These are phyloP conservation scores for Alouatta palliata DNA, from an alignment of 2,113 vertebrate genomes.

Conservation along the genomic window DNA sequence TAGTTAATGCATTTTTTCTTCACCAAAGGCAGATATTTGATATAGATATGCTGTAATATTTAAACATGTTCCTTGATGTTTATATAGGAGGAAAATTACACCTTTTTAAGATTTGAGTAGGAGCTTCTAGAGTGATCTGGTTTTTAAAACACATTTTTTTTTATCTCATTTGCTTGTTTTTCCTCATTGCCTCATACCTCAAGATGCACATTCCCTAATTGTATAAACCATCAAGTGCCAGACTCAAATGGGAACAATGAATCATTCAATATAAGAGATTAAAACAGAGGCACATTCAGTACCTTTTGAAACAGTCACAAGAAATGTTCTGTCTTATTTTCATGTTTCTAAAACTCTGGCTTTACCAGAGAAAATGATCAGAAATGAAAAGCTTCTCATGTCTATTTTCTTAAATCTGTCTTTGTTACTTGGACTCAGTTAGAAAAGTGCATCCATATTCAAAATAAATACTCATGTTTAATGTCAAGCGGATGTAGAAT, in stretches of 20 bases:
- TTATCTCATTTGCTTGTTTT: not conserved
- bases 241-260: conserved; percentile 11
- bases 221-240: not conserved
- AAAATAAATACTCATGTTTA: not conserved
- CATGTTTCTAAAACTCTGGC: not conserved
- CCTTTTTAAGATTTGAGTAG: not conserved
- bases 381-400: not conserved
- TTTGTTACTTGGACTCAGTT: not conserved
- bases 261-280: not conserved
- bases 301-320: not conserved
- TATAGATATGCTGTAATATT: not conserved
- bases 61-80: conserved; percentile 8
- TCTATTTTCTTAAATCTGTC: not conserved
- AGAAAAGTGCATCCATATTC: not conserved
- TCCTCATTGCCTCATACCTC: not conserved
- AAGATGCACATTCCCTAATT: not conserved
- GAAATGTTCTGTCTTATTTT: not conserved
- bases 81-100: not conserved
- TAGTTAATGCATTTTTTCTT: not conserved
- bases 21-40: not conserved
- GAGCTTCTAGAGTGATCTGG: not conserved
- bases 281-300: not conserved
- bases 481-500: not conserved
- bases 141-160: conserved; percentile 41
- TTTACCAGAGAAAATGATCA: conserved; percentile 23